These are phyloP conservation scores for Antedon mediterranea DNA, from an alignment of 53 echinoderm and acorn worm species.

Conservation along the genomic window DNA sequence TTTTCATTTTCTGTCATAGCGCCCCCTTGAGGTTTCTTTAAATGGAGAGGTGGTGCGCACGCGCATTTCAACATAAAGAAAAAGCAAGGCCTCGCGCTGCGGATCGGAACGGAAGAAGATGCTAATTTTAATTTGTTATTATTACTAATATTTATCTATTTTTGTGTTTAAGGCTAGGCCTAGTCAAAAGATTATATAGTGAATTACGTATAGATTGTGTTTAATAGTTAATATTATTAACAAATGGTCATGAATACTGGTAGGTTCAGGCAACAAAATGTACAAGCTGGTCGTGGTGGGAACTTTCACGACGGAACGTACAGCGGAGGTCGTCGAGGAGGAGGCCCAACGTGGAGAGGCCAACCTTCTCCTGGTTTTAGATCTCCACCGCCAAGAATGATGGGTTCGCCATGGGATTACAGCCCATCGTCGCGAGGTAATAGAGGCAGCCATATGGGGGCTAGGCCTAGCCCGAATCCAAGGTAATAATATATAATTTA, in stretches of 20 bases:
- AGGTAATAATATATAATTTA: background rate
- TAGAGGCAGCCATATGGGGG: slow-evolving; percentile 32
- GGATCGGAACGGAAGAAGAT: too few relatives aligned
- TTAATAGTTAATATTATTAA: background rate
- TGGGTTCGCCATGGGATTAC: background rate
- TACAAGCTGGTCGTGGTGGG: too few relatives aligned
- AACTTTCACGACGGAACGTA: background rate
- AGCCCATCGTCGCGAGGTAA: slow-evolving; percentile 10
- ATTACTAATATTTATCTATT: too few relatives aligned
- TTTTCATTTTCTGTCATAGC: too few relatives aligned
- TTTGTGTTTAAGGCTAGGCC: too few relatives aligned
- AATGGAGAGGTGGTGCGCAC: too few relatives aligned
- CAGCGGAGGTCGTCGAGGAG: background rate
- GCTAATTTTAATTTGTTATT: too few relatives aligned
- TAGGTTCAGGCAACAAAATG: too few relatives aligned
- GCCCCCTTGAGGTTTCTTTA: too few relatives aligned
- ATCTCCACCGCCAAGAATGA: background rate
- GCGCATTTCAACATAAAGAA: too few relatives aligned
- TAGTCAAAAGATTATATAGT: too few relatives aligned
- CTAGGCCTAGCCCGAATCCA: slow-evolving; percentile 29
- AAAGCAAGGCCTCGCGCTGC: too few relatives aligned
- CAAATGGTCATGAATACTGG: background rate
- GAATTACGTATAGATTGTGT: background rate
- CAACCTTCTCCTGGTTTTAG: background rate
- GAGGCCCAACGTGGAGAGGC: background rate